These are phyloP conservation scores for Apodemia mormo DNA, from an alignment of 2,888 invertebrate species.

Conservation along the genomic window DNA sequence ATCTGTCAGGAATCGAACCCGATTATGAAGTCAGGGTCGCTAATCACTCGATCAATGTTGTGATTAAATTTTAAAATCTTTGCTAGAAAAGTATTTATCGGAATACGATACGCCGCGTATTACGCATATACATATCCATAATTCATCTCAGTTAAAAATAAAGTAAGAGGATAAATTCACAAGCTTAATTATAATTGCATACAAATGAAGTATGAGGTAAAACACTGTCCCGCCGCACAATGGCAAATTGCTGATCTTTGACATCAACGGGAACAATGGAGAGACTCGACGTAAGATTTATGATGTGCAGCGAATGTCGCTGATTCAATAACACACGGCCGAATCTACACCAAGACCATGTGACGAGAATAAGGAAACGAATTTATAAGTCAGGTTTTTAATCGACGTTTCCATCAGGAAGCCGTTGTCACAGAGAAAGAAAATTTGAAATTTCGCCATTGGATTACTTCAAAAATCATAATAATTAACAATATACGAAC, in stretches of 20 bases:
- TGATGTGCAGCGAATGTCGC: constrained; percentile 47
- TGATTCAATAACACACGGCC: constrained; percentile 40
- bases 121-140: background rate
- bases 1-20: background rate
- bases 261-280: constrained; percentile 71
- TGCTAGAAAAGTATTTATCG: background rate
- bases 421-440: background rate
- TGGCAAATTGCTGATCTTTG: constrained; percentile 80
- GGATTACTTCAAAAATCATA: background rate
- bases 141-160: background rate
- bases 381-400: background rate
- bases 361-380: constrained; percentile 12
- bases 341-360: constrained; percentile 8
- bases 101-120: background rate
- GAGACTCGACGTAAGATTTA: constrained; percentile 56
- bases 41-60: background rate
- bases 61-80: background rate
- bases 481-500: too few relatives aligned
- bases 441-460: too few relatives aligned
- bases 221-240: constrained; percentile 54
- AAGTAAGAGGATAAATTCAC: constrained; percentile 4
- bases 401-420: background rate
- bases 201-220: constrained; percentile 43
- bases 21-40: background rate
- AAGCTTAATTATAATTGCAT: constrained; percentile 32